Base-by-base conservation (phyloP, 2,113 vertebrate species). In the Equus quagga region DNA sequence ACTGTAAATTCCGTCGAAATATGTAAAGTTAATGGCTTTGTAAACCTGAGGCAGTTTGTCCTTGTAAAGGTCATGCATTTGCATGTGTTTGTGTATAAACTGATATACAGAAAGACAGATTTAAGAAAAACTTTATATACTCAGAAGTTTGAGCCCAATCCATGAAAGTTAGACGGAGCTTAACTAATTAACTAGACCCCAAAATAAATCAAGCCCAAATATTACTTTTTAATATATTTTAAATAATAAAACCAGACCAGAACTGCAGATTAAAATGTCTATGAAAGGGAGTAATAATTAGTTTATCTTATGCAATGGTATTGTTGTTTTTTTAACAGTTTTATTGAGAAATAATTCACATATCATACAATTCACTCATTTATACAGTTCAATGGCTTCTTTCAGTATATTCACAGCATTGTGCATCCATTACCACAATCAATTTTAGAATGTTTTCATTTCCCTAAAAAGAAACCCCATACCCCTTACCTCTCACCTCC, bases 181-280 rank as follows among this genome's bases (percentile, higher is more conserved):
- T 31, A 83, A 70, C 46, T 86, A 67, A 72, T 76, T 85, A 82
- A 83, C 15, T 33, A 9, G 46, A 81, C 21, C 12, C 75, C 60
- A 94, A 82, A 97, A 56, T 94, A 28, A 64, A 49, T 51, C 19
- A 81, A 76, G 36, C 21, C 41, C 26, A 86, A 88, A 46, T 60
- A 76, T 49, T 82, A 86, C 21, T 94, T 81, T 91, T 94, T 76
- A 31, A 44, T 49, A 33, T 82, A 70, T 88, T 80, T 76, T 95
- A 91, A 56, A 67, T 72, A 46, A 76, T 19, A 82, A 90, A 88
- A 82, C 1, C 7, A 95, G 36, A 64, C 24, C 2, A 88, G 78
- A 79, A 79, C 0, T 80, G 3, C 31, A 58, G 46, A 69, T 87
- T 82, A 81, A 83, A 85, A 75, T 81, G 69, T 89, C 23, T 84